Evolutionary conservation across 2,797 vertebrate species (phyloP), one percentile per base, ranked within the genome.

Genomic region (Avahi laniger): DNA sequence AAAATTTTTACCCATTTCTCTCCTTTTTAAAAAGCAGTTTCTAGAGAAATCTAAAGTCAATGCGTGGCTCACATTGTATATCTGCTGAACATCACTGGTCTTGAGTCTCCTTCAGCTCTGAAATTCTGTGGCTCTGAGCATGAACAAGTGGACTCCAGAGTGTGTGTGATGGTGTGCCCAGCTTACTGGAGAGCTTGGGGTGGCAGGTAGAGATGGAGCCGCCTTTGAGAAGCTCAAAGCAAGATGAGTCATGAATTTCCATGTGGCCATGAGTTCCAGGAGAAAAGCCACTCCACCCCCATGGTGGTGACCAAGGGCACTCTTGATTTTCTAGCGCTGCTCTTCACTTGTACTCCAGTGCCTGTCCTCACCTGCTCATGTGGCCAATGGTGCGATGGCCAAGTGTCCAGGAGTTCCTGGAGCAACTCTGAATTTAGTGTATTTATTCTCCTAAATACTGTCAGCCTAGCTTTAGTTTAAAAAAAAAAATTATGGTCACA

Each of bases 281-380:
- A 78, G 43, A 52, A 87, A 59, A 1, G 3, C 0, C 18, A 11
- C 5, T 48, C 4, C 1, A n/a, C 38, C 6, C 4, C 8, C 33
- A 1, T 26, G 14, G 10, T n/a, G 30, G 43, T 18, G 22, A 38
- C 4, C 1, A 17, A 76, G 50, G 38, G 43, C 24, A 22, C 18
- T 11, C 13, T 46, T n/a, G 6, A 33, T 46, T 83, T 35, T 22
- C 35, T 28, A 81, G 54, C 7, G 2, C 20, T n/a, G 2, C 15
- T 52, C n/a, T 10, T 59, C 28, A 6, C 9, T 26, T 38, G 8
- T 20, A 54, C n/a, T n/a, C 83, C 46, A 11, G 10, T 7, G 15
- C 3, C 14, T 0, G 7, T 65, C 81, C 26, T 38, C 17, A 70
- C 33, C 54, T 48, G 46, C 14, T 59, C 2, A 4, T 24, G 28